These are phyloP conservation scores for Drosophila lacicola DNA, from an alignment of 2,888 invertebrate genomes.

Conservation along the genomic window DNA sequence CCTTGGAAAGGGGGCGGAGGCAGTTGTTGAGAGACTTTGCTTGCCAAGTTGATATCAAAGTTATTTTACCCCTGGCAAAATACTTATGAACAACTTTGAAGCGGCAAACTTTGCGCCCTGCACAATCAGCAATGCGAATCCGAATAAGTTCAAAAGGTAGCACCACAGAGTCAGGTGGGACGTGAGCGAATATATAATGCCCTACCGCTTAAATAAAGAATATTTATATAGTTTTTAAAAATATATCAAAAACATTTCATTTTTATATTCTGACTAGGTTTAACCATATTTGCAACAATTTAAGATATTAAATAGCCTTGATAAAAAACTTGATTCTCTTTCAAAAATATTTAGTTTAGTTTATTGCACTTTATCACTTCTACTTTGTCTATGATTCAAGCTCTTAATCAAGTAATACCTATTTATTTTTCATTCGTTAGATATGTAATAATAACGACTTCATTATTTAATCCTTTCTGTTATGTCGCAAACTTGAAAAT, in stretches of 20 bases:
- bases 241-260: neutral
- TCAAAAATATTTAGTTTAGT: no score
- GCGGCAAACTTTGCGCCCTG: slow-evolving; percentile 66
- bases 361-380: no score
- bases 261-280: no score
- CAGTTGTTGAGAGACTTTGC: slow-evolving; percentile 32
- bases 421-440: no score
- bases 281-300: no score
- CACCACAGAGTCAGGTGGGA: neutral
- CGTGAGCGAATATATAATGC: neutral
- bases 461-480: neutral
- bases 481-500: neutral
- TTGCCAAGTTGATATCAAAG: slow-evolving; percentile 60
- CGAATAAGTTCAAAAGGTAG: slow-evolving; percentile 54
- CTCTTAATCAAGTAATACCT: no score
- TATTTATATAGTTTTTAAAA: neutral
- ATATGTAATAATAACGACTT: no score
- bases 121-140: slow-evolving; percentile 58
- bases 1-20: slow-evolving; percentile 40
- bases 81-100: slow-evolving; percentile 65
- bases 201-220: neutral
- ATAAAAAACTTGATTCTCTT: no score
- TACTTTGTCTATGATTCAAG: no score
- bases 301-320: no score
- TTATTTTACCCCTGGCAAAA: slow-evolving; percentile 69